Base-by-base conservation (phyloP, 2,113 vertebrate genomes). In the Smithornis capensis region DNA sequence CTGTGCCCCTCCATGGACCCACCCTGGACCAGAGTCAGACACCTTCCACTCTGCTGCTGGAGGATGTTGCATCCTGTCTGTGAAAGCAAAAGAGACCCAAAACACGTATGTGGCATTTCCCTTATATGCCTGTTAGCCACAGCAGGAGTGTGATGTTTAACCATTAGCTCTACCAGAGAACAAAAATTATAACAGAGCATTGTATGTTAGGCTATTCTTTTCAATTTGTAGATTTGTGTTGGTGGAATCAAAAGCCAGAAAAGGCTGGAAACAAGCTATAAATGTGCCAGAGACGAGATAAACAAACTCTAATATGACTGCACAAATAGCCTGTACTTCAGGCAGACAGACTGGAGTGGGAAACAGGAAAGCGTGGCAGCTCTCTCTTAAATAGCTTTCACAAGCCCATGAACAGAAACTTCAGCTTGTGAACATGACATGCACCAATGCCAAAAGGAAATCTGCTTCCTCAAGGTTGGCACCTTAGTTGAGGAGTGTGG, bases 91-190 rank as follows among this genome's bases (percentile, higher is more conserved):
- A 35, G n/a, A 45, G 19, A 47, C 29, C 47, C 47, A 22, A 38
- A 38, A 4, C 33, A 13, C 19, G 0, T 15, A 5, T 1, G 0
- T 13, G 47, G 42, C n/a, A 87, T 45, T 14, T 29, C 65, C 55
- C 40, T 33, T 25, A 3, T 9, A 0, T 8, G 33, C n/a, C 59
- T 38, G 10, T 16, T 44, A 73, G 19, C 27, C 37, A 12, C 75
- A 79, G 70, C 52, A 67, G n/a, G 10, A 17, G 2, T 9, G 7
- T 6, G 9, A 18, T 19, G 1, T n/a, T 65, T 57, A 65, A 69
- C 60, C 31, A 11, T 4, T 33, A 29, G 18, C 50, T 55, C 62
- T 45, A 33, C 14, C 33, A 44, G 33, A 42, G 44, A 71, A 47
- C 33, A 67, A 11, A 65, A 33, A 27, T 55, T 64, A 5, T 42